These are phyloP conservation scores for Oxygymnocypris stewartii DNA, from an alignment of 2,113 vertebrate genomes.

Conservation along the genomic window DNA sequence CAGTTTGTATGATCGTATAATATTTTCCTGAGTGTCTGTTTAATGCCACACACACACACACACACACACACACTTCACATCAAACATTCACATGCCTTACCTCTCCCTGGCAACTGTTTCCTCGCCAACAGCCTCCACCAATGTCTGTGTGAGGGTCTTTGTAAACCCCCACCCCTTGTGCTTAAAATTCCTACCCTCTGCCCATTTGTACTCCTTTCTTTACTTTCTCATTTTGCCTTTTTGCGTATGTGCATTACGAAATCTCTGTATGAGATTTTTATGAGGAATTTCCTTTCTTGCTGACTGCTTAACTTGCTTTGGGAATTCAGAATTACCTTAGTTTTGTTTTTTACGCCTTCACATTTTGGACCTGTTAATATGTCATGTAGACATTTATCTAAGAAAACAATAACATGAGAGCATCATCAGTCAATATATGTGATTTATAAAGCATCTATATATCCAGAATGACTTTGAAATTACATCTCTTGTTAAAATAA, in stretches of 20 bases:
- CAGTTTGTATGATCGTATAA: constrained; percentile 18
- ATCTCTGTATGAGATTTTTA: neutral
- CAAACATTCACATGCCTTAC: constrained; percentile 31
- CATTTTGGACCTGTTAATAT: constrained; percentile 5
- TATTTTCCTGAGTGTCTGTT: constrained; percentile 16
- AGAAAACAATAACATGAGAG: neutral
- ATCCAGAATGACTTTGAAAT: constrained; percentile 19
- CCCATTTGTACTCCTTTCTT: constrained; percentile 47
- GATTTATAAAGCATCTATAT: neutral
- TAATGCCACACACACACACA: constrained; percentile 28
- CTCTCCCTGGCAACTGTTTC: constrained; percentile 45
- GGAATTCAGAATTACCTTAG: neutral
- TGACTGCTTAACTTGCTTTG: constrained; percentile 4
- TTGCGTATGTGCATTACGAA: neutral
- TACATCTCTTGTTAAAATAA: neutral
- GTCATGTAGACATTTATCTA: neutral
- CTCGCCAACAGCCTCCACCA: constrained; percentile 37
- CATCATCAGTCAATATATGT: constrained; percentile 29
- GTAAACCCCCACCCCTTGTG: constrained; percentile 38
- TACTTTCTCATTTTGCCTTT: neutral
- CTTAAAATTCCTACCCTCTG: constrained; percentile 48
- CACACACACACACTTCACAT: constrained; percentile 1
- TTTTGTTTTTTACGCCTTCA: neutral
- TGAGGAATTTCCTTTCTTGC: neutral
- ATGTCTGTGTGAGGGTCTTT: constrained; percentile 38